A percentile compares a stretch with the other conserved stretches of the same genome.
Conservation (phyloP, 2,888 invertebrate species). For the Eutolmus rufibarbis region DNA sequence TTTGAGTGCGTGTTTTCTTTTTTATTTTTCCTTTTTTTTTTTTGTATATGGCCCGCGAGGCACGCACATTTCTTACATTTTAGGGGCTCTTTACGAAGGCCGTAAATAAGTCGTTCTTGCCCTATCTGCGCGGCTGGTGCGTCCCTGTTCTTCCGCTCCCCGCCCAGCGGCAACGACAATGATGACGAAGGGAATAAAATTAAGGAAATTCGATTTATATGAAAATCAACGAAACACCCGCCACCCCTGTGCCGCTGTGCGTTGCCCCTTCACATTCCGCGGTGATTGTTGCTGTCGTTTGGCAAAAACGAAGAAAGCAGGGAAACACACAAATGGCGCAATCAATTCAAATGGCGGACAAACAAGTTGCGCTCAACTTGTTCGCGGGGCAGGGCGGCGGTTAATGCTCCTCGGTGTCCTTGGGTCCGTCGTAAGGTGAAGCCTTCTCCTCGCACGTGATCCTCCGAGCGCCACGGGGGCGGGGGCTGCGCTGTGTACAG, state of each 20-base stretch:
- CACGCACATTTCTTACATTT: conserved; percentile 41
- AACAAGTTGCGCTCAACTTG: conserved; percentile 43
- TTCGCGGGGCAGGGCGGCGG: conserved; percentile 3
- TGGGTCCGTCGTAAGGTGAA: conserved; percentile 25
- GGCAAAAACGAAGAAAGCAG: background rate
- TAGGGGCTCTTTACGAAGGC: conserved; percentile 43
- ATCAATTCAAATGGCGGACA: conserved; percentile 48
- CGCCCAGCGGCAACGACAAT: conserved; percentile 39
- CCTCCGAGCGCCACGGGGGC: background rate
- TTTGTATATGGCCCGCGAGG: conserved; percentile 16
- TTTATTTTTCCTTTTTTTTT: background rate
- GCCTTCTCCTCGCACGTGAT: conserved; percentile 27
- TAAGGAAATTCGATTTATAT: conserved; percentile 49
- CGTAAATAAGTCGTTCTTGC: conserved; percentile 47
- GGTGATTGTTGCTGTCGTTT: conserved; percentile 41
- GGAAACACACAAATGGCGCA: conserved; percentile 46
- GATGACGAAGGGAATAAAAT: conserved; percentile 47
- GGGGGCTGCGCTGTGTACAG: background rate
- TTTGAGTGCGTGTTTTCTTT: conserved; percentile 22
- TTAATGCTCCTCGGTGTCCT: conserved; percentile 4
- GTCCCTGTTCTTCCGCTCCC: background rate
- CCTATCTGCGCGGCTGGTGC: conserved; percentile 39
- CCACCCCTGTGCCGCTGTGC: background rate
- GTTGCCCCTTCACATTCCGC: background rate
- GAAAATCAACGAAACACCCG: conserved; percentile 46